These are phyloP conservation scores for Leptopilina drosophilae DNA, from an alignment of 2,888 invertebrate genomes.

Conservation along the genomic window DNA sequence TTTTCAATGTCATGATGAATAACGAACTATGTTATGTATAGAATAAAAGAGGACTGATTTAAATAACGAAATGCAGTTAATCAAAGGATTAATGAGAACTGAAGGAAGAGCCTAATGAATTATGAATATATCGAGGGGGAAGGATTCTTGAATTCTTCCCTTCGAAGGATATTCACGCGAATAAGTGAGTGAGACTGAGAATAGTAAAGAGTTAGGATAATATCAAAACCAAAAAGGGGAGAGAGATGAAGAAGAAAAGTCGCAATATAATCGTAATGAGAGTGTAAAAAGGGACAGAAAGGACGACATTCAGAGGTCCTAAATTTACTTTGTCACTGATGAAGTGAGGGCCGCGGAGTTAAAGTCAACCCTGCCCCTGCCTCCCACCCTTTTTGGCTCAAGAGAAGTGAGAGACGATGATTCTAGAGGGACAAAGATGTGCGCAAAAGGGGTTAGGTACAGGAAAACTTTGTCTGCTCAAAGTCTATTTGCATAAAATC, in stretches of 20 bases:
- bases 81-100: slow-evolving; percentile 72
- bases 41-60: slow-evolving; percentile 53
- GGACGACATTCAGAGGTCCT: slow-evolving; percentile 15
- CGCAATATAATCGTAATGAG: slow-evolving; percentile 38
- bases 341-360: background rate
- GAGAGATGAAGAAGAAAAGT: slow-evolving; percentile 17
- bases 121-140: slow-evolving; percentile 63
- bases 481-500: slow-evolving; percentile 74
- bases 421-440: slow-evolving; percentile 28
- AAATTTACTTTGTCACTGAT: slow-evolving; percentile 24
- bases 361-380: slow-evolving; percentile 1
- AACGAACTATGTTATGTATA: slow-evolving; percentile 5
- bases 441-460: slow-evolving; percentile 34
- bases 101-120: slow-evolving; percentile 70
- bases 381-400: background rate
- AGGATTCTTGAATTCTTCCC: no score
- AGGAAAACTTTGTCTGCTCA: slow-evolving; percentile 66
- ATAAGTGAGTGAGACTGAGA: no score
- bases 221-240: background rate
- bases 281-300: slow-evolving; percentile 35
- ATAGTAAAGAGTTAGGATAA: slow-evolving; percentile 19
- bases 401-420: background rate
- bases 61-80: slow-evolving; percentile 71
- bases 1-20: slow-evolving; percentile 9
- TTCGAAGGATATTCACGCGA: background rate